A percentile compares a stretch with the other conserved stretches of the same genome.
These are phyloP conservation scores for Nyctereutes procyonoides DNA, from an alignment of 2,113 vertebrate genomes.

Conservation along the genomic window DNA sequence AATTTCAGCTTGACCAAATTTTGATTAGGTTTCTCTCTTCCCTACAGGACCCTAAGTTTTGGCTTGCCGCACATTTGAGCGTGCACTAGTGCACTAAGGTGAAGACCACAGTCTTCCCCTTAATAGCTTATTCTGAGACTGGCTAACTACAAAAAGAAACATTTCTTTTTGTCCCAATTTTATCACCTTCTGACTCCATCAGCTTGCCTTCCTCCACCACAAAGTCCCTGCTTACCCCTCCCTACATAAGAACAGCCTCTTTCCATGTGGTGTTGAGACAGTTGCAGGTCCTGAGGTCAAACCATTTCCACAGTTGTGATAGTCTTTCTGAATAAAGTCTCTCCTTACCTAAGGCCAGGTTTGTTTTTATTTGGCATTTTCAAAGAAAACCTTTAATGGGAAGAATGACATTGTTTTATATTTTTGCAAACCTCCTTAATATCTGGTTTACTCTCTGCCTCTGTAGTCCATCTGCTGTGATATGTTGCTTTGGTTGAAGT, in stretches of 20 bases:
- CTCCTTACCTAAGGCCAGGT: background rate
- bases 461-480: background rate
- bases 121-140: background rate
- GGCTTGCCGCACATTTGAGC: background rate
- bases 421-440: background rate
- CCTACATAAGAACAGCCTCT: background rate
- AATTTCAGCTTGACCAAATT: background rate
- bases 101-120: too few relatives aligned
- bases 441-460: background rate
- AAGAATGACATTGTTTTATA: background rate
- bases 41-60: background rate
- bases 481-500: background rate
- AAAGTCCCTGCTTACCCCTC: background rate
- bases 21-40: background rate
- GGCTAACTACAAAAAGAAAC: background rate
- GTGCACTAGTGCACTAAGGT: background rate
- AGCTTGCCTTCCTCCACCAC: background rate
- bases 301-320: background rate
- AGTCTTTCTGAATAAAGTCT: background rate
- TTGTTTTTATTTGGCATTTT: constrained; percentile 36
- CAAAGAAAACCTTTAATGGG: background rate
- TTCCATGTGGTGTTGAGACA: background rate
- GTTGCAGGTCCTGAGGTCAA: background rate
- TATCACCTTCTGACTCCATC: background rate
- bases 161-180: background rate